Evolutionary conservation across 2,888 invertebrate genomes (phyloP), one percentile per base, ranked within the genome.

Genomic region (Andrena trimmerana): DNA sequence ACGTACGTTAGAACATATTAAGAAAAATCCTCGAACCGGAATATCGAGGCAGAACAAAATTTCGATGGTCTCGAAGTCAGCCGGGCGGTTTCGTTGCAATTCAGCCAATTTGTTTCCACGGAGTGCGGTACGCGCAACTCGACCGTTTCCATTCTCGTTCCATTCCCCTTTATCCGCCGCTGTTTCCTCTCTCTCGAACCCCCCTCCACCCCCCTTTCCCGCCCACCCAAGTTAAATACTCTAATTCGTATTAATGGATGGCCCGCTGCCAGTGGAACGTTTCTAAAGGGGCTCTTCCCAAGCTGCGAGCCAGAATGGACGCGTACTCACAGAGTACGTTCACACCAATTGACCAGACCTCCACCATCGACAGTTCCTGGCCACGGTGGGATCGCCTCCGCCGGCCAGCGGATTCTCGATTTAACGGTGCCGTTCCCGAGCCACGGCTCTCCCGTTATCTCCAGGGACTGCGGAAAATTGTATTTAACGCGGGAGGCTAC

Each of bases 191-290:
- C 63, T 68, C 63, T 48, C 63, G 20, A 27, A 31, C 57, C 50
- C 59, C 36, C 36, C 62, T 20, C 31, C 31, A 27, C 20, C 62
- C 60, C 60, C 54, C 52, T 54, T 3, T 62, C 48, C 57, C 72
- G 74, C 74, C 36, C 68, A 33, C 74, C 74, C 81, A 77, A 90
- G 91, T 90, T 91, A 92, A 92, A 92, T 91, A 91, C 89, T 88
- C 89, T 92, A 92, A 92, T 91, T 91, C 89, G 91, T 92, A 92
- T 91, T 91, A 92, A 92, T 91, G 91, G 91, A 90, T 90, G 91
- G 90, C 92, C 84, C 89, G 88, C 73, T 89, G 90, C 90, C 90
- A 90, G 86, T 86, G 88, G 86, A 86, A 84, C 81, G 81, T 73
- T 86, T 83, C 88, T 86, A 83, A 88, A 88, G 87, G 84, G 84